These are phyloP conservation scores for Pyrrhosoma nymphula DNA, from an alignment of 2,888 invertebrate genomes.

Conservation along the genomic window DNA sequence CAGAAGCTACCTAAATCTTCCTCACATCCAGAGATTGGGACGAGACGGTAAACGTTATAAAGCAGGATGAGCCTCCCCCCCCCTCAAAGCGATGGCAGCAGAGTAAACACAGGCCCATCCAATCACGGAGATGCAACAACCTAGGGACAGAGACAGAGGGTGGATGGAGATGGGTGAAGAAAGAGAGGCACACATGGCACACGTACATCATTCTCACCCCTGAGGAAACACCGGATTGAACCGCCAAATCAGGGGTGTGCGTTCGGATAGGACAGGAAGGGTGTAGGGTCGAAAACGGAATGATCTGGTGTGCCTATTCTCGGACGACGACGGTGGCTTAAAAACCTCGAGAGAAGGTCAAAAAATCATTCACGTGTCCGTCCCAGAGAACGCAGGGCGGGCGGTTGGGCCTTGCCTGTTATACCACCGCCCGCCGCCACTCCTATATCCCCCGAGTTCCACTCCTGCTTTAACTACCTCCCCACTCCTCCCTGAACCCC, in stretches of 20 bases:
- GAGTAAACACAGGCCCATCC: neutral
- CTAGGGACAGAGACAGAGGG: neutral
- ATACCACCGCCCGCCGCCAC: neutral
- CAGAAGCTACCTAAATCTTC: neutral
- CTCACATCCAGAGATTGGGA: neutral
- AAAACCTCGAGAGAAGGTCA: neutral
- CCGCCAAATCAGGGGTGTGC: neutral
- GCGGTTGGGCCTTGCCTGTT: neutral
- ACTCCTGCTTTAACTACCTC: neutral
- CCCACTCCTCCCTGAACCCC: neutral
- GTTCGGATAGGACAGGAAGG: neutral
- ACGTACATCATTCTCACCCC: neutral
- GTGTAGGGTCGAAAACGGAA: neutral
- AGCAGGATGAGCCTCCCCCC: neutral
- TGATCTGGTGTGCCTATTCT: neutral
- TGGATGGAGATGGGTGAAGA: neutral
- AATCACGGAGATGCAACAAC: slow-evolving; percentile 4
- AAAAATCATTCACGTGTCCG: slow-evolving; percentile 22
- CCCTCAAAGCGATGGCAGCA: neutral
- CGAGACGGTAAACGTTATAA: neutral
- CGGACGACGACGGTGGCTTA: neutral
- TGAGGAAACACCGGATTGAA: neutral
- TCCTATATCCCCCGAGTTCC: neutral
- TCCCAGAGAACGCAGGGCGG: neutral
- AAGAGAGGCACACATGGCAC: neutral